Conservation (phyloP, 2,797 vertebrate species). For the Gobionotothen gibberifrons region DNA sequence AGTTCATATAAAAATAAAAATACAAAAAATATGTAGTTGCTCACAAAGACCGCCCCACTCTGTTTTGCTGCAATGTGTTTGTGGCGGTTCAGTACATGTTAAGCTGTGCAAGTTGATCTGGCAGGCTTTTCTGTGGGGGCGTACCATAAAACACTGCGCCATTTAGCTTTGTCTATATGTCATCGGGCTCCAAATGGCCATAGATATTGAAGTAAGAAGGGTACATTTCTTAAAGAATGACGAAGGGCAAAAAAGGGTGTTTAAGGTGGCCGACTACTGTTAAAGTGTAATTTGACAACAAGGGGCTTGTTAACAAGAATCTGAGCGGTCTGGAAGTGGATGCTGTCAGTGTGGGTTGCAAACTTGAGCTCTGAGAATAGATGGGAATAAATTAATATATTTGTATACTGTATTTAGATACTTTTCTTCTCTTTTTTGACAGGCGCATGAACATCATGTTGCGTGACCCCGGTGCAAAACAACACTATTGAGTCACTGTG, state of each 20-base stretch:
- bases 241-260: not conserved
- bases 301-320: slow-evolving; percentile 34
- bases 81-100: slow-evolving; percentile 30
- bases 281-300: slow-evolving; percentile 24
- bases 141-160: slow-evolving; percentile 75
- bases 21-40: not conserved
- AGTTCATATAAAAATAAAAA: slow-evolving; percentile 9
- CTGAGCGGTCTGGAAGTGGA: slow-evolving; percentile 25
- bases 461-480: not conserved
- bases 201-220: slow-evolving; percentile 4
- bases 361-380: slow-evolving; percentile 12
- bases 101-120: slow-evolving; percentile 53
- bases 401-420: slow-evolving; percentile 14
- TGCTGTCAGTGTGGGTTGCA: slow-evolving; percentile 29
- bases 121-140: slow-evolving; percentile 74
- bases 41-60: not conserved
- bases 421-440: not conserved
- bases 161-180: slow-evolving; percentile 58
- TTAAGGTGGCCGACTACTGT: not conserved
- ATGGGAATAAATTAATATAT: not conserved
- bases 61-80: slow-evolving; percentile 39
- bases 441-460: not conserved
- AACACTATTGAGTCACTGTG: too few relatives aligned
- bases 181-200: slow-evolving; percentile 13
- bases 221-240: not conserved